Percentiles rank a stretch among this genome's conserved stretches.
phyloP scores from a whole-genome alignment of 2,888 invertebrate species.

The Colostygia pectinataria region DNA sequence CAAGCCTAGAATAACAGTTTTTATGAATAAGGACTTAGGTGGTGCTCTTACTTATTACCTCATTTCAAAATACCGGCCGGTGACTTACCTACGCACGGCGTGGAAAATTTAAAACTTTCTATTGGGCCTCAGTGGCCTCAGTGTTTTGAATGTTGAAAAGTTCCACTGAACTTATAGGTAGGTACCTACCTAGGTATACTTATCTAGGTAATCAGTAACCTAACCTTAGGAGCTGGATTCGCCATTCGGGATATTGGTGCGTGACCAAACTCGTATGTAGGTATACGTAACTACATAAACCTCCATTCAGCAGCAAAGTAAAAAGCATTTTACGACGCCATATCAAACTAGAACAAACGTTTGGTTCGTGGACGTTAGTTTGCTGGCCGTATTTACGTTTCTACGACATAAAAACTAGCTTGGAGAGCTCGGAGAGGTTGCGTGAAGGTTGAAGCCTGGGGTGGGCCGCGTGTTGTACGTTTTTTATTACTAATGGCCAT shows the following conservation, averaged over 20 bases:
- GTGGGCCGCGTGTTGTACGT: slow-evolving; percentile 1
- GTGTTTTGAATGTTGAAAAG: too few species aligned
- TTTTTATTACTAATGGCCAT: slow-evolving; percentile 5
- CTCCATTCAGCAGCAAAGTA: slow-evolving; percentile 45
- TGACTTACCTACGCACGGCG: too few species aligned
- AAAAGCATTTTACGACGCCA: slow-evolving; percentile 50
- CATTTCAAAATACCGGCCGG: too few species aligned
- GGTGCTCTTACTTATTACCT: too few species aligned
- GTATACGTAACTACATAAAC: too few species aligned
- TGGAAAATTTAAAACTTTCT: too few species aligned
- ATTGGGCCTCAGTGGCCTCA: too few species aligned
- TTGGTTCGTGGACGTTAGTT: slow-evolving; percentile 35
- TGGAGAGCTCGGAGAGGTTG: slow-evolving; percentile 11
- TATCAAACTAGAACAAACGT: slow-evolving; percentile 57
- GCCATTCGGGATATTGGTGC: slow-evolving; percentile 58
- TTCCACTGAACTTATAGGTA: too few species aligned
- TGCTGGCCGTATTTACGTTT: slow-evolving; percentile 25
- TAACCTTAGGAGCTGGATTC: neutral
- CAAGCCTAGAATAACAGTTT: too few species aligned
- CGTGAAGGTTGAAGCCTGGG: slow-evolving; percentile 10
- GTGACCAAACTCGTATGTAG: slow-evolving; percentile 49
- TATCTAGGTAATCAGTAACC: neutral
- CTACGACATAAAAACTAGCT: slow-evolving; percentile 15
- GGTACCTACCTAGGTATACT: slow-evolving; percentile 1
- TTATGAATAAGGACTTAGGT: too few species aligned